These are phyloP conservation scores for Clarias macrocephalus DNA, from an alignment of 2,113 vertebrate species.

Conservation along the genomic window DNA sequence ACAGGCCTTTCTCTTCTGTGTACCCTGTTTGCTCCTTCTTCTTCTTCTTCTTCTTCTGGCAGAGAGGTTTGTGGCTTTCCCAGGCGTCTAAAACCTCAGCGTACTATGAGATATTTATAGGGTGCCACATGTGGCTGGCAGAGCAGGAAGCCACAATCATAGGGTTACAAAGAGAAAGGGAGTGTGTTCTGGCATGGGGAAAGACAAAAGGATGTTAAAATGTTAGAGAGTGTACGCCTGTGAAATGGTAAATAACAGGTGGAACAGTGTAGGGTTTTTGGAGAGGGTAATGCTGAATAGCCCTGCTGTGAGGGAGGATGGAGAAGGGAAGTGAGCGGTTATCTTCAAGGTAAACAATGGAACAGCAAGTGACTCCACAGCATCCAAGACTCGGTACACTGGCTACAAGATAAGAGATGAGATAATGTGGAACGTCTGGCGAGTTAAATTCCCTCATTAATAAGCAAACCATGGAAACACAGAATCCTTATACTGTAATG, in stretches of 20 bases:
- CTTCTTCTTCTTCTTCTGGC: conserved; percentile 19
- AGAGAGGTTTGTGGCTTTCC: conserved; percentile 27
- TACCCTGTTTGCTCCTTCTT: not conserved
- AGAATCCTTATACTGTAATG: not conserved
- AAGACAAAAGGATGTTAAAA: not conserved
- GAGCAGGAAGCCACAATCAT: conserved; percentile 63
- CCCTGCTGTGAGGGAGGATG: not conserved
- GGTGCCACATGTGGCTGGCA: conserved; percentile 62
- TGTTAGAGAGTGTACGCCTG: not conserved
- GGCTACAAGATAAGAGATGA: conserved; percentile 20
- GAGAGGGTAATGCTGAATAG: not conserved
- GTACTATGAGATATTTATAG: conserved; percentile 61
- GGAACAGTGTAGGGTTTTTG: not conserved
- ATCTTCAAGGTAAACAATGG: conserved; percentile 3
- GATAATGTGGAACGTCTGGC: not conserved
- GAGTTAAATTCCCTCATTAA: not conserved
- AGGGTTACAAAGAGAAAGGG: conserved; percentile 48
- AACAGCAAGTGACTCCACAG: conserved; percentile 22
- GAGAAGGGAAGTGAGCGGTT: not conserved
- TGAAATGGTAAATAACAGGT: not conserved
- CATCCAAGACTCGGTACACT: not conserved
- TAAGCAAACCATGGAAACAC: not conserved
- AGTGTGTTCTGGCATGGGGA: not conserved
- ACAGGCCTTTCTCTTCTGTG: conserved; percentile 8
- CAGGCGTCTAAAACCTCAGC: conserved; percentile 56